Evolutionary conservation across 2,113 vertebrate genomes (phyloP), one percentile per base, ranked within the genome.

Genomic region (Cyprinodon tularosa): DNA sequence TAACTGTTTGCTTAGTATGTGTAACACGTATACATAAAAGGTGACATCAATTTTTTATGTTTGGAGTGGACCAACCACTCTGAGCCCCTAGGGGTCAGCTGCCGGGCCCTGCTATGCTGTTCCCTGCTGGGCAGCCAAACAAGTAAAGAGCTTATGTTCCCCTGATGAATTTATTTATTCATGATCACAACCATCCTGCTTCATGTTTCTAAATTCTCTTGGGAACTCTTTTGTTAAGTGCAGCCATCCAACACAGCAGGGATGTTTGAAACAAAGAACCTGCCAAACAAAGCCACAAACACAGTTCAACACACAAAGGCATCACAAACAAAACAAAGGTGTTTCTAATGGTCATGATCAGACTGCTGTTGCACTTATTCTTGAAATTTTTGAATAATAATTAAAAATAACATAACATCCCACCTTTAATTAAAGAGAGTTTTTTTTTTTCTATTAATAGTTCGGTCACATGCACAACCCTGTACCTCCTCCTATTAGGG

Each of bases 121-220:
- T 48, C 59, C 57, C 82, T 53, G 48, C 72, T 63, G 72, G 74
- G 80, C 75, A 66, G 13, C 75, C 66, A 13, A 74, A 77, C 38
- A 8, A 66, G 57, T 63, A 48, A 74, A 74, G 47, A 0, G 1
- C 72, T 72, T 60, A 40, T 50, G 40, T 64, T 80, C 53, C 42
- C n/a, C 68, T 60, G 37, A 73, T 74, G 38, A 68, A 53, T 61
- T 83, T 59, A 84, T 81, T 88, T 83, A 90, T 90, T 86, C 64
- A 79, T 88, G 67, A 69, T 59, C 29, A 17, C 1, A 0, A 36
- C 22, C 36, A 60, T 12, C 29, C 8, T 37, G 12, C 62, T 65
- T 47, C 29, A 36, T 64, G 53, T 50, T 42, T 66, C 66, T 3
- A 71, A 37, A 66, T 66, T 78, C 76, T 69, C 68, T n/a, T 10